These are phyloP conservation scores for Paraescarpia echinospica DNA, from an alignment of 1,140 invertebrate genomes.

Conservation along the genomic window DNA sequence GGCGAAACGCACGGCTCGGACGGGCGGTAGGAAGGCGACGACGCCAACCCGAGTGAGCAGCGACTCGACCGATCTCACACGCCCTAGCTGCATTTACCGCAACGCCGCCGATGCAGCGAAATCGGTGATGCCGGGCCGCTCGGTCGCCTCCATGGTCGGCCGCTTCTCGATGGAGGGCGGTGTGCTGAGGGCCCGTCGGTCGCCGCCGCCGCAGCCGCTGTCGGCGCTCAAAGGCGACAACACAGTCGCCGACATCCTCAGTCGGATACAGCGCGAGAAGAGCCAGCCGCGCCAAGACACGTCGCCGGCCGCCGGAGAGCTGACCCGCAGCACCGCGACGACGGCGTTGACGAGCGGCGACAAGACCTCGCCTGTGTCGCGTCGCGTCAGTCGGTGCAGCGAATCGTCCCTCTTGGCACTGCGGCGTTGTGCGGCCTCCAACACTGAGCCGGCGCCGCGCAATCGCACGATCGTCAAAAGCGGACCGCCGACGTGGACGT, in stretches of 20 bases:
- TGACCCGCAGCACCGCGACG: not conserved
- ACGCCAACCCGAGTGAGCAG: not conserved
- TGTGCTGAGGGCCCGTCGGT: too few species aligned
- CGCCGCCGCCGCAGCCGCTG: too few species aligned
- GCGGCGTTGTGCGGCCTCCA: not conserved
- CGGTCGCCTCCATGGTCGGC: not conserved
- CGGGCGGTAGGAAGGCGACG: not conserved
- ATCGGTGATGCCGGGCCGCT: not conserved
- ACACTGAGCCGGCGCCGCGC: not conserved
- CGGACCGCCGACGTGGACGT: not conserved
- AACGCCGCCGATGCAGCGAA: not conserved
- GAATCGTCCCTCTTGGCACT: not conserved
- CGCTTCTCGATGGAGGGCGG: conserved; percentile 2
- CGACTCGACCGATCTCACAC: not conserved
- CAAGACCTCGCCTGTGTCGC: not conserved
- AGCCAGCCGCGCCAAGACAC: not conserved
- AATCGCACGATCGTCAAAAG: not conserved
- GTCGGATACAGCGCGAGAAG: not conserved
- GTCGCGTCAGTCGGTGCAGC: not conserved
- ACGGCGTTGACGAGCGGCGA: not conserved
- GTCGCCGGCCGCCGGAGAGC: not conserved
- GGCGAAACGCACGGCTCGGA: not conserved
- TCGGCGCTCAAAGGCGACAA: not conserved
- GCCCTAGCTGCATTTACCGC: not conserved
- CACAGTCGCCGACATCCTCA: not conserved